Evolutionary conservation across 2,113 vertebrate species (phyloP), one percentile per base, ranked within the genome.

Genomic region (Apteryx owenii): DNA sequence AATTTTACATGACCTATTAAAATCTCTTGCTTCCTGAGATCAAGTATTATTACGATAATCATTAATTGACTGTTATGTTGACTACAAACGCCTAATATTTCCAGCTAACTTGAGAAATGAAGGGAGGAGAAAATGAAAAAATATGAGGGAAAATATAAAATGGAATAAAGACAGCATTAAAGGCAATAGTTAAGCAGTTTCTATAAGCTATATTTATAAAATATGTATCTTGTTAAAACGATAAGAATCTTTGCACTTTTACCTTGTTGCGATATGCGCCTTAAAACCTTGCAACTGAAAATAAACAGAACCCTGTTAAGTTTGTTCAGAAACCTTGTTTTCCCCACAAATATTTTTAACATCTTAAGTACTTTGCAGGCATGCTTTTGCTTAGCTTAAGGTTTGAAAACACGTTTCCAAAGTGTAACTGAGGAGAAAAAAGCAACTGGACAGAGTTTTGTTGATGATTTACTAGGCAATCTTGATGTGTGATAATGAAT

Each of bases 401-500:
- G n/a, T 80, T 90, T 82, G 71, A 95, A 96, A 91, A 88, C 5
- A 29, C 78, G 40, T 75, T 90, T 42, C 17, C 31, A 13, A 92
- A 92, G 60, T 38, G 29, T 71, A 95, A 84, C 70, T 60, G 77
- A 92, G 73, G 26, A 64, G 40, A 42, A 77, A 68, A 46, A 54
- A 51, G 50, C 23, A 94, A 85, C 53, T 62, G 44, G 56, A 51
- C 68, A 78, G 62, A 53, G 36, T 48, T 79, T 61, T 88, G 31
- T 84, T 96, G 97, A 90, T 91, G 82, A 96, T 96, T 96, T 93
- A 96, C 92, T 94, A 71, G 51, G 64, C 42, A 84, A 90, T 70
- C 88, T 96, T 95, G 76, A 95, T 93, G 64, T 81, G 85, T 77
- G 79, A 95, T 95, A 97, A 97, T 93, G 68, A 97, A 92, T 70